Evolutionary conservation across 2,888 invertebrate species (phyloP).

Genomic region (Nephrotoma appendiculata): DNA sequence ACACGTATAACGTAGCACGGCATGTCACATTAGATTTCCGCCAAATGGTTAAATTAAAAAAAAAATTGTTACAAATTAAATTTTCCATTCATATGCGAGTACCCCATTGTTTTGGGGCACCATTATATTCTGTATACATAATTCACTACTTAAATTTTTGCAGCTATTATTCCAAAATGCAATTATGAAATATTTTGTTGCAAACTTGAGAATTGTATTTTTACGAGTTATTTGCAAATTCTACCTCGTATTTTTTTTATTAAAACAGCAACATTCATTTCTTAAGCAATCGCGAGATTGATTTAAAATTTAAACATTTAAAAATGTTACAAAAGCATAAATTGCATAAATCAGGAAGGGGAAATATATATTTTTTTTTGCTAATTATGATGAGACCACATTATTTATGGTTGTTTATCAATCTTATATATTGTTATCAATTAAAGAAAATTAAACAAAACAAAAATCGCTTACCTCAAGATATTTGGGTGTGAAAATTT

Average conservation of each 20-base stretch:
- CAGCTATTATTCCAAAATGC: neutral
- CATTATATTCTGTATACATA: neutral
- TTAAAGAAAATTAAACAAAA: too few species aligned
- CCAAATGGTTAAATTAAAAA: neutral
- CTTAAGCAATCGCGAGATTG: neutral
- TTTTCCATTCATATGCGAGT: neutral
- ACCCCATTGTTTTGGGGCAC: neutral
- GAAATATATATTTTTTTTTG: neutral
- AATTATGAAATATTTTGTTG: neutral
- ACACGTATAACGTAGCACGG: neutral
- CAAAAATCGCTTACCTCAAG: slow-evolving; percentile 47
- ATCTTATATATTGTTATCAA: too few species aligned
- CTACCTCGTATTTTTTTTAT: neutral
- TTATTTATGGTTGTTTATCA: neutral
- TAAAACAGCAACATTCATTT: neutral
- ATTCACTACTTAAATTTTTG: neutral
- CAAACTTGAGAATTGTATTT: neutral
- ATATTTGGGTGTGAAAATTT: slow-evolving; percentile 89
- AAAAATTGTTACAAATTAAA: neutral
- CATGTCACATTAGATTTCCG: neutral
- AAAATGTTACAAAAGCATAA: neutral
- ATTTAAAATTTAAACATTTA: neutral
- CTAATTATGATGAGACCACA: neutral
- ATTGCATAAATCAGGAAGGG: neutral
- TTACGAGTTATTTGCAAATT: neutral